Evolutionary conservation across 2,888 invertebrate genomes (phyloP), one percentile per base, ranked within the genome.

Genomic region (Euzetes globulus): DNA sequence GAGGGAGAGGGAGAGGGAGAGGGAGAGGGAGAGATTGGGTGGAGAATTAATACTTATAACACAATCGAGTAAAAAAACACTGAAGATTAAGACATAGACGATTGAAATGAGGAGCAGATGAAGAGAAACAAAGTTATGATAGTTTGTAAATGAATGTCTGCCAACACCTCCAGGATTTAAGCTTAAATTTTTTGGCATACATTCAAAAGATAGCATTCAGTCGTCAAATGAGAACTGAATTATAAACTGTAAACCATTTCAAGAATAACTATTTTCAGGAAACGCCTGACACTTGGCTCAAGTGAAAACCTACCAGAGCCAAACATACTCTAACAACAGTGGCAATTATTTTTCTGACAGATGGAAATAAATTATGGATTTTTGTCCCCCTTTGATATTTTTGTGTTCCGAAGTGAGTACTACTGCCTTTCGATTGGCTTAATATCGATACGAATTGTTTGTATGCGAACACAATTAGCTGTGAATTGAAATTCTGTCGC

Each of bases 331-430:
- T 68, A 68, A 68, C 68, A 68, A 68, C 68, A 22, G 68, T 68
- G 68, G 68, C 68, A 68, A 68, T 68, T 68, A 68, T 68, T 68
- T 68, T 68, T 45, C 45, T 68, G 68, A 68, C 68, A 68, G 68
- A 68, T 68, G 68, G 68, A 68, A 41, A 68, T 68, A 68, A 68
- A 68, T 68, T 68, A 68, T 68, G 68, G 68, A 68, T 68, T 45
- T 68, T 19, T 19, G 37, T 4, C 68, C 68, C 68, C 45, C 22
- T 68, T 68, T 45, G 37, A 63, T 68, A 17, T 41, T 33, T 33
- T 63, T 22, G 11, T 19, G 5, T 60, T 60, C 6, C n/a, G 5
- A 25, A 68, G 22, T 9, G 1, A 33, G 5, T 45, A 45, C 37
- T 63, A 68, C 37, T 68, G 68, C 33, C 33, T 45, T 45, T 68